These are phyloP conservation scores for Erpobdella octoculata DNA, from an alignment of 2,888 invertebrate genomes.

Conservation along the genomic window DNA sequence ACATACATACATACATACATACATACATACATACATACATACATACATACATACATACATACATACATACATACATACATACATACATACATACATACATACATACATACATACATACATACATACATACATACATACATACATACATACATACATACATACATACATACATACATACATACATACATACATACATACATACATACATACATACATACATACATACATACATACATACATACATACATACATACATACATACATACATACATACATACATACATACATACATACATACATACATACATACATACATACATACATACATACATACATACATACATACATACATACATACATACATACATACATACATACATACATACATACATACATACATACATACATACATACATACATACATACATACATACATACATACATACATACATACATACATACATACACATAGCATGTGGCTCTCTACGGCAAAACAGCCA, in stretches of 20 bases:
- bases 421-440: not conserved
- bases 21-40: not conserved
- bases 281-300: constrained; percentile 28
- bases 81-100: constrained; percentile 13
- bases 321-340: constrained; percentile 20
- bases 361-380: not conserved
- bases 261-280: constrained; percentile 28
- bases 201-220: not conserved
- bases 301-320: constrained; percentile 27
- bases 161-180: not conserved
- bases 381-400: not conserved
- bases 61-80: constrained; percentile 19
- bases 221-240: constrained; percentile 16
- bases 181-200: not conserved
- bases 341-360: constrained; percentile 15
- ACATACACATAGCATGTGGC: too few species aligned
- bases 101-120: not conserved
- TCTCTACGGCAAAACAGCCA: too few species aligned
- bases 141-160: constrained; percentile 16
- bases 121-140: constrained; percentile 6
- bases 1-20: too few species aligned
- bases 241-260: constrained; percentile 21
- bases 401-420: not conserved
- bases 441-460: not conserved
- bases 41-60: not conserved